A percentile compares a stretch with the other conserved stretches of the same genome.
phyloP scores from a whole-genome alignment of 2,113 vertebrate species.

The Martes martes region DNA sequence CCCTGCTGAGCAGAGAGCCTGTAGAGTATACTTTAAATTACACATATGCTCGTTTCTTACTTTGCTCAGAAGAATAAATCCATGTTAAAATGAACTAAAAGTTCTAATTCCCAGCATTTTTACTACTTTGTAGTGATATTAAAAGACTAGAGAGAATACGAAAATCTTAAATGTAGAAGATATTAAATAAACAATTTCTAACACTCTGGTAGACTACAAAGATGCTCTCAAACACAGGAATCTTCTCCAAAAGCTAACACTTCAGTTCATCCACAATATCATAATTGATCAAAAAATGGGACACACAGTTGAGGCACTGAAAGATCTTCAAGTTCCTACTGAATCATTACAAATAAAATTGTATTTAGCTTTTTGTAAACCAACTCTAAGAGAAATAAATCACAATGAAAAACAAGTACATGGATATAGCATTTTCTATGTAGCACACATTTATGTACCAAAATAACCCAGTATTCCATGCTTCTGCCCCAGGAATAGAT shows the following conservation, averaged over 20 bases:
- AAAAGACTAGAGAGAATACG: not conserved
- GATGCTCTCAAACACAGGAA: not conserved
- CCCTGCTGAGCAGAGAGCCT: too few species aligned
- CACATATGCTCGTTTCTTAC: not conserved
- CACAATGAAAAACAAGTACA: not conserved
- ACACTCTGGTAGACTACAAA: not conserved
- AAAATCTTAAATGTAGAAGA: constrained; percentile 11
- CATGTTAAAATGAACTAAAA: not conserved
- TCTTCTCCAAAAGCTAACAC: constrained; percentile 19
- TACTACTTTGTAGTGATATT: not conserved
- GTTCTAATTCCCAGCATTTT: not conserved
- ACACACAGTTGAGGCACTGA: not conserved
- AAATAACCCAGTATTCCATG: not conserved
- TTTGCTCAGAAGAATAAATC: constrained; percentile 12
- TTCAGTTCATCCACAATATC: not conserved
- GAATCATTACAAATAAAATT: not conserved
- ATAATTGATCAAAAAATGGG: not conserved
- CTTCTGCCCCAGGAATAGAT: not conserved
- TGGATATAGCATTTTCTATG: not conserved
- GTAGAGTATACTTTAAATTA: not conserved
- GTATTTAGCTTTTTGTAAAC: constrained; percentile 5
- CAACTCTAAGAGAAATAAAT: not conserved
- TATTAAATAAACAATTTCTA: not conserved
- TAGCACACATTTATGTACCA: not conserved
- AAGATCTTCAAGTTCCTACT: constrained; percentile 1